phyloP scores from a whole-genome alignment of 2,797 vertebrate genomes.

The Huso huso region DNA sequence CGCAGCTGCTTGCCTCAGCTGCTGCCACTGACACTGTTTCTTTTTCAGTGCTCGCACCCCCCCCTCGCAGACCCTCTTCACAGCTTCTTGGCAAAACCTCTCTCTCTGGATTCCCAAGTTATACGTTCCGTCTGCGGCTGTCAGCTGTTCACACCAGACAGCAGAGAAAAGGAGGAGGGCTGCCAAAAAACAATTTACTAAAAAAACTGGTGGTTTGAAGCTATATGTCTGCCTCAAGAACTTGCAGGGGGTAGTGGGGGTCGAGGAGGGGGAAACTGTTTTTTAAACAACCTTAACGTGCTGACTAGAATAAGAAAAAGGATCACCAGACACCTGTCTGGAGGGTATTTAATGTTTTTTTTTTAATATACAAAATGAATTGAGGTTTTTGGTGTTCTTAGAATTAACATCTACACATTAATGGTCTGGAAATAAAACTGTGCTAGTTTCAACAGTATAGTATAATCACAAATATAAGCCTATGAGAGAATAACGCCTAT shows the following conservation, averaged over 20 bases:
- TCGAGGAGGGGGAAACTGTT: too few species aligned
- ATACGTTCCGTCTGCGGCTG: constrained; percentile 37
- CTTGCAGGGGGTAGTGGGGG: constrained; percentile 20
- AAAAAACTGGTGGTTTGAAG: constrained; percentile 25
- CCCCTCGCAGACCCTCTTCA: constrained; percentile 11
- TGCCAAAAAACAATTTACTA: constrained; percentile 33
- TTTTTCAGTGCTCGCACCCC: background rate
- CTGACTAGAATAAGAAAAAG: too few species aligned
- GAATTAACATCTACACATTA: too few species aligned
- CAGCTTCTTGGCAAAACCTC: constrained; percentile 40
- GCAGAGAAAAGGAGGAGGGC: constrained; percentile 23
- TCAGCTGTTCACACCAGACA: constrained; percentile 41
- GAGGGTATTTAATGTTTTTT: too few species aligned
- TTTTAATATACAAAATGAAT: too few species aligned
- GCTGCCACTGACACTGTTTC: background rate
- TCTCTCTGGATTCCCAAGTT: constrained; percentile 41
- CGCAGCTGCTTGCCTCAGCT: background rate
- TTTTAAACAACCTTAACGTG: too few species aligned
- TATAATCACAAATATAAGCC: too few species aligned
- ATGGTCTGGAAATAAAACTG: too few species aligned
- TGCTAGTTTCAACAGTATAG: too few species aligned
- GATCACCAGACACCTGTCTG: too few species aligned
- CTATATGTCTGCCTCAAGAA: constrained; percentile 20
- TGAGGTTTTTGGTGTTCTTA: too few species aligned
- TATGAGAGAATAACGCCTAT: too few species aligned